phyloP scores from a whole-genome alignment of 1,140 invertebrate species.

The Choristoneura fumiferana region DNA sequence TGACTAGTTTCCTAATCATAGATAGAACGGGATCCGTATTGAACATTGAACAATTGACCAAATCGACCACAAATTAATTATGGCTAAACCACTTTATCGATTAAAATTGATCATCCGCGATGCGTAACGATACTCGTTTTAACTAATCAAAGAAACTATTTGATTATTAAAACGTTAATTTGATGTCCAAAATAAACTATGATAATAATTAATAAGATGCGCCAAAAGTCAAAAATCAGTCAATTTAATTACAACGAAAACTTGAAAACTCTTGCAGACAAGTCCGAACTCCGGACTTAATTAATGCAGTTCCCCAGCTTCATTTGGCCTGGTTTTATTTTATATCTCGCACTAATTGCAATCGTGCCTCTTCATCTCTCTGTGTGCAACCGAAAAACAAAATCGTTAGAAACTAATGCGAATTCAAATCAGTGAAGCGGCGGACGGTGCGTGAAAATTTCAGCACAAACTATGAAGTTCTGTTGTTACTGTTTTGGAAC shows the following conservation, averaged over 20 bases:
- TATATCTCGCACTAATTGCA: constrained; percentile 12
- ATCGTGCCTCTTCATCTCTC: neutral
- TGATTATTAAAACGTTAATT: too few relatives aligned
- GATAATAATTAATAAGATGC: too few relatives aligned
- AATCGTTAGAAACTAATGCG: neutral
- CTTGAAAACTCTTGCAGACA: neutral
- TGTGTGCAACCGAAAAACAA: constrained; percentile 2
- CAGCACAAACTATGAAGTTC: neutral
- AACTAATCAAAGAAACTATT: too few relatives aligned
- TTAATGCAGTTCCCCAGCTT: neutral
- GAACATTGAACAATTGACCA: too few relatives aligned
- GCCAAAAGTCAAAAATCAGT: too few relatives aligned
- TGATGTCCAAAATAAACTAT: too few relatives aligned
- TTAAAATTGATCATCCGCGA: too few relatives aligned
- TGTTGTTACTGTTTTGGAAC: neutral
- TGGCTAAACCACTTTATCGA: too few relatives aligned
- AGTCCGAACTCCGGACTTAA: constrained; percentile 1
- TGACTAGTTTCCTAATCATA: too few relatives aligned
- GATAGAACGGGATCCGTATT: too few relatives aligned
- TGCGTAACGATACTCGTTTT: too few relatives aligned
- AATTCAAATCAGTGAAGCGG: neutral
- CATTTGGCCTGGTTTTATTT: neutral
- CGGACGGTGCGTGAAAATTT: neutral
- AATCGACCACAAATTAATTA: too few relatives aligned
- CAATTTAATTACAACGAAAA: neutral